phyloP scores from a whole-genome alignment of 2,888 invertebrate genomes.

The Drosophila suboccidentalis region DNA sequence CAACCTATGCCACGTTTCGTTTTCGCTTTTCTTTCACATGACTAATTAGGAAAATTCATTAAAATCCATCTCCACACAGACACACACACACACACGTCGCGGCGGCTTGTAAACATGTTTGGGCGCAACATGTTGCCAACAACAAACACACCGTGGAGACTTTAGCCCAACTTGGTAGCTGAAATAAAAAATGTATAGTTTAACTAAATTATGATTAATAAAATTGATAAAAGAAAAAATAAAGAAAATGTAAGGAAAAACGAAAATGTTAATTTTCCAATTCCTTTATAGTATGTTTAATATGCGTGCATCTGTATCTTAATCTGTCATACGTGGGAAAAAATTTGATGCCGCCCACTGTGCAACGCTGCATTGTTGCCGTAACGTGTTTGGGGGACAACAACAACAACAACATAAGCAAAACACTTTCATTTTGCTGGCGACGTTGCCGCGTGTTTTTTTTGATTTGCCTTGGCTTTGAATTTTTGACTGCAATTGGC shows the following conservation, averaged over 20 bases:
- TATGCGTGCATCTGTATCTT: slow-evolving; percentile 8
- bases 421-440: slow-evolving; percentile 75
- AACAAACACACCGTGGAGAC: slow-evolving; percentile 31
- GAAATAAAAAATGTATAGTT: not conserved
- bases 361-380: slow-evolving; percentile 39
- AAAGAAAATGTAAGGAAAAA: not conserved
- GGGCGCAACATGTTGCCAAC: slow-evolving; percentile 56
- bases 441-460: slow-evolving; percentile 32
- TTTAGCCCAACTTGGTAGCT: not conserved
- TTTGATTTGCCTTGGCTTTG: slow-evolving; percentile 64
- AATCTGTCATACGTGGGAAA: slow-evolving; percentile 31
- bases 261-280: slow-evolving; percentile 3
- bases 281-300: not conserved
- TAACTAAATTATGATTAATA: slow-evolving; percentile 9
- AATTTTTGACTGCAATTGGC: slow-evolving; percentile 68
- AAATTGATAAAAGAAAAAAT: slow-evolving; percentile 19
- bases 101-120: slow-evolving; percentile 52
- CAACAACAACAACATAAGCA: slow-evolving; percentile 42
- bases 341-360: slow-evolving; percentile 48
- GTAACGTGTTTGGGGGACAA: slow-evolving; percentile 59
- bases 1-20: slow-evolving; percentile 57
- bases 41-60: slow-evolving; percentile 75
- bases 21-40: slow-evolving; percentile 77
- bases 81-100: slow-evolving; percentile 14
- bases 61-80: slow-evolving; percentile 41